Percentiles rank a stretch among this genome's conserved stretches.
These are phyloP conservation scores for Nineta flava DNA, from an alignment of 2,888 invertebrate genomes.

Conservation along the genomic window DNA sequence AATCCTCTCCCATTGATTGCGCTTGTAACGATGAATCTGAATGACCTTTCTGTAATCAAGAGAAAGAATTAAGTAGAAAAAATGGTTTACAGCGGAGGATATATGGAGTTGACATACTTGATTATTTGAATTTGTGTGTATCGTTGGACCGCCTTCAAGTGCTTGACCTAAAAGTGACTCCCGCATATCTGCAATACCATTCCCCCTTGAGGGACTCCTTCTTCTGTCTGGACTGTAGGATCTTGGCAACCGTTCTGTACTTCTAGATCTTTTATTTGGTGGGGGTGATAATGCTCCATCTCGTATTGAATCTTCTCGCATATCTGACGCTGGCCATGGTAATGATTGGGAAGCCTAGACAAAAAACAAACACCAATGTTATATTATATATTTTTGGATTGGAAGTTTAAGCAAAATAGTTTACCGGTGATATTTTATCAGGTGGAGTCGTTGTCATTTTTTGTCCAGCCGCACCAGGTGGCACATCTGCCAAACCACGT, in stretches of 20 bases:
- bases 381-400: background rate
- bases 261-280: constrained; percentile 54
- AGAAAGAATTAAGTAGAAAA: constrained; percentile 3
- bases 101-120: constrained; percentile 3
- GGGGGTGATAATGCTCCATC: constrained; percentile 42
- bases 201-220: constrained; percentile 42
- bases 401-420: constrained; percentile 16
- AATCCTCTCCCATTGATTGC: constrained; percentile 67
- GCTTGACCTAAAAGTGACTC: constrained; percentile 62
- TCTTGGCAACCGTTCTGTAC: constrained; percentile 36
- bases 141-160: constrained; percentile 54
- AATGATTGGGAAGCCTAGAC: constrained; percentile 39
- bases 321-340: constrained; percentile 40
- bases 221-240: constrained; percentile 28
- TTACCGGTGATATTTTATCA: constrained; percentile 57
- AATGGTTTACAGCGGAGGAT: background rate
- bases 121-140: constrained; percentile 34
- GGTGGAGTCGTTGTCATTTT: constrained; percentile 26
- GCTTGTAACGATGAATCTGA: constrained; percentile 42
- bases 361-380: constrained; percentile 6
- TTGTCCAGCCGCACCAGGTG: constrained; percentile 29
- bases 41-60: constrained; percentile 28
- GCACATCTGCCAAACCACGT: constrained; percentile 71
- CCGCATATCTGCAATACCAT: constrained; percentile 48
- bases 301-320: constrained; percentile 25